Evolutionary conservation across 2,113 vertebrate genomes (phyloP).

Genomic region (rat (Rattus norvegicus)): DNA sequence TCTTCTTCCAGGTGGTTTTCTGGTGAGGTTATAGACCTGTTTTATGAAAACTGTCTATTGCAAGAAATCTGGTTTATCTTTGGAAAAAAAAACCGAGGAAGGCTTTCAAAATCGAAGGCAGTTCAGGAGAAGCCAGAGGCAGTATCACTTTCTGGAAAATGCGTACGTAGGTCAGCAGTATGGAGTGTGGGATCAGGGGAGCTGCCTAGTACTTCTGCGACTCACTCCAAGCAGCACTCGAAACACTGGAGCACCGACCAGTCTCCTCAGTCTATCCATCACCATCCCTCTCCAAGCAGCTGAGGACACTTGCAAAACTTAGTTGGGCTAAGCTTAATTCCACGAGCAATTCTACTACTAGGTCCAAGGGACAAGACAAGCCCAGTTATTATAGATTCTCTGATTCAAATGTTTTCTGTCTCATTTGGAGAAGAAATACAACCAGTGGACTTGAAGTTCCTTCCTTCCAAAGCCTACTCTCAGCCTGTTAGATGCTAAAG

Average conservation of each 20-base stretch:
- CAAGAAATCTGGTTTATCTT: not conserved
- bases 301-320: not conserved
- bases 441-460: not conserved
- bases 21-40: not conserved
- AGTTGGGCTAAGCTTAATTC: not conserved
- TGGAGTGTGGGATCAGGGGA: not conserved
- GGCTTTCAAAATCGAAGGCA: not conserved
- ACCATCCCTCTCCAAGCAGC: not conserved
- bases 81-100: not conserved
- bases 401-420: not conserved
- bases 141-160: not conserved
- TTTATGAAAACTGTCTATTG: not conserved
- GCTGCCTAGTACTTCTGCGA: not conserved
- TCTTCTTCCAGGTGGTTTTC: conserved; percentile 2
- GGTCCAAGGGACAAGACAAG: not conserved
- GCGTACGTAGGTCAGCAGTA: not conserved
- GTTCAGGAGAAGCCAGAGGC: not conserved
- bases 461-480: not conserved
- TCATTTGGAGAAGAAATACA: not conserved
- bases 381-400: not conserved
- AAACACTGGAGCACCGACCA: not conserved
- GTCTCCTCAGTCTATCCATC: not conserved
- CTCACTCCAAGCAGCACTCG: not conserved
- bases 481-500: not conserved
- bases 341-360: not conserved